These are phyloP conservation scores for Penaeus indicus DNA, from an alignment of 1,140 invertebrate genomes.

Conservation along the genomic window DNA sequence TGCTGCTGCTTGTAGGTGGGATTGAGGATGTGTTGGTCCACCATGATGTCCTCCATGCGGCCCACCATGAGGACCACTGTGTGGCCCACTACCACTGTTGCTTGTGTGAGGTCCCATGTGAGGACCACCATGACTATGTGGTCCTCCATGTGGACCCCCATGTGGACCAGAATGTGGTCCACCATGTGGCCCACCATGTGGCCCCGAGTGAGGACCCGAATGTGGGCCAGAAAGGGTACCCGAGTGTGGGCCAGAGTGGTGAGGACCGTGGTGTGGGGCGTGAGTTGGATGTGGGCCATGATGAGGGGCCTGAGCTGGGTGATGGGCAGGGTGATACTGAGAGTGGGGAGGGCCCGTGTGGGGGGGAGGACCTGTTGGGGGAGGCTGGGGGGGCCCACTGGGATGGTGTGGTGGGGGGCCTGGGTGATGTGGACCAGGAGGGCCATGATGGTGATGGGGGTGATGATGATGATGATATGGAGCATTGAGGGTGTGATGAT, in stretches of 20 bases:
- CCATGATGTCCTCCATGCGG: constrained; percentile 19
- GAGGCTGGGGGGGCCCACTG: constrained; percentile 59
- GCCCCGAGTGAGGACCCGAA: constrained; percentile 37
- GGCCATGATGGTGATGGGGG: constrained; percentile 55
- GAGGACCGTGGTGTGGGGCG: constrained; percentile 56
- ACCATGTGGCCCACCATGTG: constrained; percentile 38
- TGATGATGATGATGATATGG: constrained; percentile 62
- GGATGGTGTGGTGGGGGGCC: constrained; percentile 61
- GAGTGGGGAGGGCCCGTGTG: constrained; percentile 63
- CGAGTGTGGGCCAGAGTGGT: constrained; percentile 58
- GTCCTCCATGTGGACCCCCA: constrained; percentile 28
- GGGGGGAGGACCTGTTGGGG: constrained; percentile 53
- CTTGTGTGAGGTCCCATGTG: constrained; percentile 35
- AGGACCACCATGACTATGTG: constrained; percentile 45
- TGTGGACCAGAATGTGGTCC: constrained; percentile 44
- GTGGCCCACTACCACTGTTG: constrained; percentile 16
- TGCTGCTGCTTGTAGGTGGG: constrained; percentile 49
- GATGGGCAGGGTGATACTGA: constrained; percentile 63
- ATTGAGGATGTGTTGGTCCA: constrained; percentile 35
- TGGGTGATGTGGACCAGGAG: constrained; percentile 55
- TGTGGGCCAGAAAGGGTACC: constrained; percentile 50
- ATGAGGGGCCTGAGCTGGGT: constrained; percentile 47
- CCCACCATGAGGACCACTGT: constrained; percentile 31
- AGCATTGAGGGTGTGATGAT: constrained; percentile 59
- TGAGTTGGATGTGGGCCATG: constrained; percentile 53